Evolutionary conservation across 2,888 invertebrate genomes (phyloP).

Genomic region (Melipona beecheii): DNA sequence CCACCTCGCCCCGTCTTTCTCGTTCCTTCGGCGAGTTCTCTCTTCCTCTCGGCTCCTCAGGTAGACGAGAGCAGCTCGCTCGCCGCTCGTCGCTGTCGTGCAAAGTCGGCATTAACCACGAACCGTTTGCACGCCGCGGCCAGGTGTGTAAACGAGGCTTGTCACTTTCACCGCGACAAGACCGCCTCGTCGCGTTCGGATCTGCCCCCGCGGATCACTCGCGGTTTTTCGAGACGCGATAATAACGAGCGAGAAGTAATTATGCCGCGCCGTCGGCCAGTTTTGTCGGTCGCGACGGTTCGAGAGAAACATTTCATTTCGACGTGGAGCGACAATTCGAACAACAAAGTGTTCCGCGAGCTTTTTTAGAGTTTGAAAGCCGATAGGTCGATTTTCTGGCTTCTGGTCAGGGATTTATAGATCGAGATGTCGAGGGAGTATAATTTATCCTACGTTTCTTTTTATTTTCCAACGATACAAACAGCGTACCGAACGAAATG

Average conservation of each 20-base stretch:
- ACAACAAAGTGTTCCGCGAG: neutral
- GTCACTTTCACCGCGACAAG: constrained; percentile 68
- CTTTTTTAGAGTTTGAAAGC: neutral
- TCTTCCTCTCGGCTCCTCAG: constrained; percentile 21
- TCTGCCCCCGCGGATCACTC: constrained; percentile 27
- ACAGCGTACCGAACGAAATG: neutral
- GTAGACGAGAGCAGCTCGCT: constrained; percentile 34
- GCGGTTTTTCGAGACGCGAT: constrained; percentile 31
- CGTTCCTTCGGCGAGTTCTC: neutral
- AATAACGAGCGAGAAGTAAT: constrained; percentile 48
- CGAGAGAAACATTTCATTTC: neutral
- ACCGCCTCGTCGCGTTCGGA: constrained; percentile 40
- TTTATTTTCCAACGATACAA: neutral
- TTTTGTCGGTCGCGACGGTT: too few species aligned
- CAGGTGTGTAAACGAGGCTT: constrained; percentile 78
- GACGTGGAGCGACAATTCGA: neutral
- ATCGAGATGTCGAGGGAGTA: neutral
- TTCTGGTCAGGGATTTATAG: neutral
- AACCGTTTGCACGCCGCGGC: constrained; percentile 62
- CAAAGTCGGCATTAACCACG: constrained; percentile 56
- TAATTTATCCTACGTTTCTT: neutral
- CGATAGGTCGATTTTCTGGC: neutral
- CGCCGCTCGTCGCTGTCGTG: constrained; percentile 34
- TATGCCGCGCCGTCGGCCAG: constrained; percentile 1
- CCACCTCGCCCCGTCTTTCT: neutral